phyloP scores from a whole-genome alignment of 35 echinoderm and acorn worm genomes.

The Anneissia japonica region DNA sequence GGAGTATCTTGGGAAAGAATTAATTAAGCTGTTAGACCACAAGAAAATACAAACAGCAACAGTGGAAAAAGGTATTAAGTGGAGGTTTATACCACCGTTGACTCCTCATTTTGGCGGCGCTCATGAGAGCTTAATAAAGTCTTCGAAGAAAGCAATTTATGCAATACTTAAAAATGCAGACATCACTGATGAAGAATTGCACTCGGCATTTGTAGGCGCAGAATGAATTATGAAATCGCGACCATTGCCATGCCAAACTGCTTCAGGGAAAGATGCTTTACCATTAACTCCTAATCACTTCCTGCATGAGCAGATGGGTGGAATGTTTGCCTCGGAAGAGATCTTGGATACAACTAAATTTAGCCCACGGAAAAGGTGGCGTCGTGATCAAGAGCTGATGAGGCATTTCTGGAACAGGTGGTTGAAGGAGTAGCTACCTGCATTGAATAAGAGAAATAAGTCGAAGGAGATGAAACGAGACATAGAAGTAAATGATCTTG shows the following conservation, averaged over 20 bases:
- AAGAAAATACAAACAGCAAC: neutral
- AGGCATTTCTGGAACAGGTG: constrained; percentile 37
- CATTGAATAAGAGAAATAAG: constrained; percentile 6
- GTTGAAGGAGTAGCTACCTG: constrained; percentile 18
- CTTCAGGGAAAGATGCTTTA: neutral
- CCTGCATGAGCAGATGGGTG: constrained; percentile 21
- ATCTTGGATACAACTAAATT: constrained; percentile 9
- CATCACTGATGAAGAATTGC: constrained; percentile 28
- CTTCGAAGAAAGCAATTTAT: constrained; percentile 23
- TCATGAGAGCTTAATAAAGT: neutral
- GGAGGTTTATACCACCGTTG: neutral
- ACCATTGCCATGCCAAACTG: constrained; percentile 18
- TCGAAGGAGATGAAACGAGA: constrained; percentile 3
- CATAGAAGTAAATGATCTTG: constrained; percentile 21
- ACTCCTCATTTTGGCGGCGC: neutral
- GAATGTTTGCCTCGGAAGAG: constrained; percentile 15
- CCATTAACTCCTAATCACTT: constrained; percentile 48
- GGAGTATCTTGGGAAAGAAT: neutral
- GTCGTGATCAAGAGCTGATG: constrained; percentile 22
- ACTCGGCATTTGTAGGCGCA: constrained; percentile 18
- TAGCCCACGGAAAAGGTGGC: constrained; percentile 16
- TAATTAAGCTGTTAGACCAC: neutral
- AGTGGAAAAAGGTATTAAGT: neutral
- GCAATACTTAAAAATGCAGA: constrained; percentile 13
- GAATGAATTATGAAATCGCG: constrained; percentile 28